Conservation (phyloP, 2,113 vertebrate species). For the Phocoena sinus region DNA sequence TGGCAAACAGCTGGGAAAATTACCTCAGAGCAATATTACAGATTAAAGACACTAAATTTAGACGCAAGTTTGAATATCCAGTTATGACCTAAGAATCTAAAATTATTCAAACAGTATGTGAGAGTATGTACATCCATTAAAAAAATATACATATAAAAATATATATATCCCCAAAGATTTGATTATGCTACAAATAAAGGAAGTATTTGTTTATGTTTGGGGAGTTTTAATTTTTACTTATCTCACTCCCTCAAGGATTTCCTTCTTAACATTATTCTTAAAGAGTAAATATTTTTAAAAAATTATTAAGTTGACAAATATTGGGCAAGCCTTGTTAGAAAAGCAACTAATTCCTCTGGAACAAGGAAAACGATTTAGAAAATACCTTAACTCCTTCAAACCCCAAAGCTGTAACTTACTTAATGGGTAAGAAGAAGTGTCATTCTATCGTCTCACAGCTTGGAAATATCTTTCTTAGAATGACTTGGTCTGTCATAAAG, state of each 20-base stretch:
- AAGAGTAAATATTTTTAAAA: not conserved
- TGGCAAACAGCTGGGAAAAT: slow-evolving; percentile 72
- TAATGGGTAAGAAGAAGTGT: not conserved
- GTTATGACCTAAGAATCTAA: not conserved
- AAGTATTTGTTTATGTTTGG: not conserved
- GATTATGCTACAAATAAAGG: not conserved
- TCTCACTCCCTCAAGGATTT: not conserved
- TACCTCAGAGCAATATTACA: slow-evolving; percentile 55
- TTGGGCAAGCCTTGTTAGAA: not conserved
- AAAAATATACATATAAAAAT: not conserved
- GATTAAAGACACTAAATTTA: not conserved
- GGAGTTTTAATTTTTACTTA: not conserved
- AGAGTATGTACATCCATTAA: not conserved
- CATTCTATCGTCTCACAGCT: not conserved
- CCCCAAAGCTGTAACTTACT: not conserved
- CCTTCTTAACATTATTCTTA: not conserved
- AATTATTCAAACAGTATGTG: not conserved
- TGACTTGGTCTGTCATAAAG: not conserved
- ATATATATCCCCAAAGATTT: not conserved
- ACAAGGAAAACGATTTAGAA: not conserved
- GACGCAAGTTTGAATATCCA: not conserved
- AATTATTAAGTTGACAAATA: not conserved
- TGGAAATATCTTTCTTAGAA: slow-evolving; percentile 25
- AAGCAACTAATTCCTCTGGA: not conserved
- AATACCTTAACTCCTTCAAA: not conserved